Conservation (phyloP, 2,797 vertebrate species). For the Paguma larvata region DNA sequence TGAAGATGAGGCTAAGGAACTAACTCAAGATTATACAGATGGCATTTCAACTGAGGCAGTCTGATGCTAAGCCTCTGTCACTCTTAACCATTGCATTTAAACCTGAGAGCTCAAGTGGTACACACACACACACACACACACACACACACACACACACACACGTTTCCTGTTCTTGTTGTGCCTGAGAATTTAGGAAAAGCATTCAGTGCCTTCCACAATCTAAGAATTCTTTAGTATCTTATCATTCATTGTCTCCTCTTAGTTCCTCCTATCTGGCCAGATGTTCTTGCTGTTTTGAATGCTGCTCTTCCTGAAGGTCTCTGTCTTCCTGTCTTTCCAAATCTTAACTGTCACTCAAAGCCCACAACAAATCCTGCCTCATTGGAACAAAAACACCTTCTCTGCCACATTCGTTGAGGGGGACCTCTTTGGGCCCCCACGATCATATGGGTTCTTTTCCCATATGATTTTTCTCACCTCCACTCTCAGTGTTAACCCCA, state of each 20-base stretch:
- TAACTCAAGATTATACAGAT: not conserved
- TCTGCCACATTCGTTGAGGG: not conserved
- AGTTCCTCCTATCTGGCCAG: not conserved
- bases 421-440: not conserved
- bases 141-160: not conserved
- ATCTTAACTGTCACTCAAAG: not conserved
- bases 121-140: no score
- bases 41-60: not conserved
- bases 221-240: not conserved
- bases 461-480: not conserved
- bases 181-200: not conserved
- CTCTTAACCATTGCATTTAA: not conserved
- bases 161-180: not conserved
- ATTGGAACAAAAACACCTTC: not conserved
- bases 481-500: not conserved
- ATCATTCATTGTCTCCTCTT: not conserved
- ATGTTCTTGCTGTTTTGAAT: not conserved
- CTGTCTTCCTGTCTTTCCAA: not conserved
- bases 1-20: not conserved
- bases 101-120: not conserved
- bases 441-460: not conserved
- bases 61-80: not conserved
- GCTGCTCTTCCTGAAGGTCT: not conserved
- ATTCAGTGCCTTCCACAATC: not conserved
- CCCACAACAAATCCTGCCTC: not conserved